Evolutionary conservation across 2,888 invertebrate species (phyloP), one percentile per base, ranked within the genome.

Genomic region (Lasioglossum villosulum): DNA sequence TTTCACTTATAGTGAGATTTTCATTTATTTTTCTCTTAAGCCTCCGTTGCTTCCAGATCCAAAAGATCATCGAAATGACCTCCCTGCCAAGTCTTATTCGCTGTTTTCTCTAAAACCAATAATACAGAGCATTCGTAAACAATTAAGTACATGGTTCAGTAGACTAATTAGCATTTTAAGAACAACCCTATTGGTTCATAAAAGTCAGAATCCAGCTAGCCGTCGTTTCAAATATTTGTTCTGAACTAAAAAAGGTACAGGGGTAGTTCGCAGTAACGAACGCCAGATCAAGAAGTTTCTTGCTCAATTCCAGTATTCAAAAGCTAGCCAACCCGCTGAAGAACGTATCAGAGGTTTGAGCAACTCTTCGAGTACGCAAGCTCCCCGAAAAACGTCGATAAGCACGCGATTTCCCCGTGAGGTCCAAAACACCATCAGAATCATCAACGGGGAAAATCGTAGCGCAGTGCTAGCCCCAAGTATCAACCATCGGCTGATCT

Each of bases 311-410:
- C 14, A 39, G 68, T 70, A 77, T 79, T 70, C 75, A 79, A 90
- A 90, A 83, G 45, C 66, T 75, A 84, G 84, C 71, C 75, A 52
- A 70, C 90, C 90, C 90, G 90, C 90, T 80, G 78, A 63, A 63
- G 75, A 82, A 78, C 74, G 48, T 34, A 63, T 74, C 39, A 76
- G 68, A 52, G 74, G 48, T 63, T 83, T 73, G 94, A 92, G 94
- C 93, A 94, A 92, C 93, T 93, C 92, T 76, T 66, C 82, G 52
- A 93, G 80, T 88, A 94, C 94, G 94, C 94, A 94, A 90, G 79
- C 93, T 91, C 93, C 82, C 83, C 77, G 89, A 92, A 93, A 93
- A 94, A 94, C 93, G 94, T 94, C 94, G 93, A 94, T 94, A 94
- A 94, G 91, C 86, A 91, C 90, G 91, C 91, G 86, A 78, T 75